A percentile compares a stretch with the other conserved stretches of the same genome.
Evolutionary conservation across 2,888 invertebrate species (phyloP).

Genomic region (Cephus runcator): DNA sequence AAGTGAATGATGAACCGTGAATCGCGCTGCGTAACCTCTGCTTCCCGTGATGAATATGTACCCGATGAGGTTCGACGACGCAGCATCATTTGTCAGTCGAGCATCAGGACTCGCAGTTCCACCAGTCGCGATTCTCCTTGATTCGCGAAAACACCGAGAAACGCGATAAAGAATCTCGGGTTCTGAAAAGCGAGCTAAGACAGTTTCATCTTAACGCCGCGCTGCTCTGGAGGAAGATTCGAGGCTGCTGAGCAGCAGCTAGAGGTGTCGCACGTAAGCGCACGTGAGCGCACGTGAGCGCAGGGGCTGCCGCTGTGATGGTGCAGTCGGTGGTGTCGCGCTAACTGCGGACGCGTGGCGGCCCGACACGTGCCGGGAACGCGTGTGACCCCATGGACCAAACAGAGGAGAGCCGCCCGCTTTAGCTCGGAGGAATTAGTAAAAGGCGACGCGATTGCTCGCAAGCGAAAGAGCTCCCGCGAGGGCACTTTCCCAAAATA

Average conservation of each 20-base stretch:
- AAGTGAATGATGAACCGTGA: too few species aligned
- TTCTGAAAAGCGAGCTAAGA: too few species aligned
- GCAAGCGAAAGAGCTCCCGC: neutral
- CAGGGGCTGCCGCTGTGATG: neutral
- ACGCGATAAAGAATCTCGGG: too few species aligned
- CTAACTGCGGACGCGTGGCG: conserved; percentile 49
- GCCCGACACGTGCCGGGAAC: conserved; percentile 39
- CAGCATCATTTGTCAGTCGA: conserved; percentile 52
- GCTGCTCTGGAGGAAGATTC: too few species aligned
- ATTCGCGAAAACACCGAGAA: too few species aligned
- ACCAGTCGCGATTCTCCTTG: too few species aligned
- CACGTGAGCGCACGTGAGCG: neutral
- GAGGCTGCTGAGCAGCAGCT: too few species aligned
- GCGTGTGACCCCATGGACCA: conserved; percentile 19
- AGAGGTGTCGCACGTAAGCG: conserved; percentile 29
- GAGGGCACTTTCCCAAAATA: conserved; percentile 15
- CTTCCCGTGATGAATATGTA: conserved; percentile 41
- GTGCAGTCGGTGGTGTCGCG: conserved; percentile 21
- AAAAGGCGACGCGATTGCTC: conserved; percentile 27
- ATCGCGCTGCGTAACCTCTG: too few species aligned
- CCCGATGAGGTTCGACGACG: conserved; percentile 42
- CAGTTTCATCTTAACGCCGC: too few species aligned
- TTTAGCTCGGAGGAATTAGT: conserved; percentile 37
- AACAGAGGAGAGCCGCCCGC: conserved; percentile 13
- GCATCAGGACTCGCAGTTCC: conserved; percentile 21